Conservation (phyloP, 2,113 vertebrate species). For the Chloroceryle aenea region DNA sequence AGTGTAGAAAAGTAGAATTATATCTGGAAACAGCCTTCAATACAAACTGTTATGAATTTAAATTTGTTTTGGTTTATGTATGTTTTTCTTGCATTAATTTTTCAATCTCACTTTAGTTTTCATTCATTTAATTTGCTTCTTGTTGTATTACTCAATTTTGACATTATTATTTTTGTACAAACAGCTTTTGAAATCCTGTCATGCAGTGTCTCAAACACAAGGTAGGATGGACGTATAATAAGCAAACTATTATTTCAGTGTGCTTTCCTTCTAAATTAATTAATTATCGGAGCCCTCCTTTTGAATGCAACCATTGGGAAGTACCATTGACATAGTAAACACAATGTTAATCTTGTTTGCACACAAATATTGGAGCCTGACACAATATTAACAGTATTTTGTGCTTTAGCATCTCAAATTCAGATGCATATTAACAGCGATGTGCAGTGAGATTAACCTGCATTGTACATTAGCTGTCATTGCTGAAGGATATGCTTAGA, state of each 20-base stretch:
- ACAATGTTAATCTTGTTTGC: constrained; percentile 43
- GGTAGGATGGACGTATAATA: constrained; percentile 87
- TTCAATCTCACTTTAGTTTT: constrained; percentile 79
- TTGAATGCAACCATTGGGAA: constrained; percentile 48
- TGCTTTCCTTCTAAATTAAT: constrained; percentile 72
- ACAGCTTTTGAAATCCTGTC: constrained; percentile 99
- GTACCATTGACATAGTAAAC: constrained; percentile 35
- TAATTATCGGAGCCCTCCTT: constrained; percentile 36
- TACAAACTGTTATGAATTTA: constrained; percentile 42
- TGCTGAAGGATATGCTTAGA: background rate
- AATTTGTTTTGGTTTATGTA: constrained; percentile 76
- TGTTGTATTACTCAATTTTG: constrained; percentile 84
- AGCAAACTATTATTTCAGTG: constrained; percentile 69
- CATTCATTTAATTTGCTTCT: constrained; percentile 89
- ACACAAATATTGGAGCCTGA: constrained; percentile 47
- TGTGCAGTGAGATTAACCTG: constrained; percentile 28
- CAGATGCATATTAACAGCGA: background rate
- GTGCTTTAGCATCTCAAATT: constrained; percentile 55
- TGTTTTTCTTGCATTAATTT: constrained; percentile 79
- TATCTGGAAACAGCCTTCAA: constrained; percentile 16
- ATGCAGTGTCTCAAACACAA: constrained; percentile 96
- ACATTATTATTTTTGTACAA: constrained; percentile 89
- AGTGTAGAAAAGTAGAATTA: background rate
- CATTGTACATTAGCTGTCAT: background rate
- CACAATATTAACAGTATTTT: constrained; percentile 39